Evolutionary conservation across 2,113 vertebrate species (phyloP).

Genomic region (Mionectes macconnelli): DNA sequence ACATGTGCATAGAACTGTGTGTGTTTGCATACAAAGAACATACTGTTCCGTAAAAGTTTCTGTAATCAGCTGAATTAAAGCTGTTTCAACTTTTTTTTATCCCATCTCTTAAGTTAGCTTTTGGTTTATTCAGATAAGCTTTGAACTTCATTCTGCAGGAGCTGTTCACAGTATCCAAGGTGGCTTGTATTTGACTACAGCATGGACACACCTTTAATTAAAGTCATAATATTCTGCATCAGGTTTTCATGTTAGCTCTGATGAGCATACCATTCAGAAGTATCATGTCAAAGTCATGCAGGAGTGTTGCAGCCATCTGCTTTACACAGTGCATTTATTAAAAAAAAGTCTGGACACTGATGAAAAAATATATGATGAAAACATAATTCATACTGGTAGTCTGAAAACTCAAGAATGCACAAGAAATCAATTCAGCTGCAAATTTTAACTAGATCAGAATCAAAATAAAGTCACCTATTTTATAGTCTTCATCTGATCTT

Average conservation of each 20-base stretch:
- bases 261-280: neutral
- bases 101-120: neutral
- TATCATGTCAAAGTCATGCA: neutral
- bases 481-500: neutral
- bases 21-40: neutral
- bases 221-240: neutral
- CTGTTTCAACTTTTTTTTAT: neutral
- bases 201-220: fast-evolving
- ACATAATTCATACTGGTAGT: neutral
- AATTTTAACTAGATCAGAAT: neutral
- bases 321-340: neutral
- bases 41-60: neutral
- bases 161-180: neutral
- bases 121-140: neutral
- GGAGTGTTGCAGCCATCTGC: neutral
- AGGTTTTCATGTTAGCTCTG: neutral
- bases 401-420: neutral
- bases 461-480: neutral
- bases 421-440: neutral
- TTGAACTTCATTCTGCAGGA: neutral
- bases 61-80: neutral
- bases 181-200: neutral
- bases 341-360: neutral
- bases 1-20: neutral
- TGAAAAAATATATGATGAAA: neutral